Percentiles rank a stretch among this genome's conserved stretches.
phyloP scores from a whole-genome alignment of 2,113 vertebrate species.

The Desmodus rotundus region DNA sequence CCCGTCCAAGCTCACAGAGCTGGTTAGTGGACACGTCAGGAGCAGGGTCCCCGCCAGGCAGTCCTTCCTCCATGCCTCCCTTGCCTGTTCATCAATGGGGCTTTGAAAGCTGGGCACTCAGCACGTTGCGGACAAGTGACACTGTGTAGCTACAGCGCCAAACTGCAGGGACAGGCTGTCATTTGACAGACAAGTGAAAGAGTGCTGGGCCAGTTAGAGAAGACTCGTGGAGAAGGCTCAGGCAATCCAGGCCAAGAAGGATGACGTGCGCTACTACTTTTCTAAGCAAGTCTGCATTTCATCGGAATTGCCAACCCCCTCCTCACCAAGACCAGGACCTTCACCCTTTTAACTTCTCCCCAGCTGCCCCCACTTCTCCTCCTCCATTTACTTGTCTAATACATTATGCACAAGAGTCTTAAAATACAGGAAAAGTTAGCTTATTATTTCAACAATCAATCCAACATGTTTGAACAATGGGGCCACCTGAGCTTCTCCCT shows the following conservation, averaged over 20 bases:
- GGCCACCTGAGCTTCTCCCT: background rate
- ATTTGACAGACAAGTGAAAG: background rate
- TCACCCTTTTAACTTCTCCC: background rate
- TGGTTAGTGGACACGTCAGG: accelerated
- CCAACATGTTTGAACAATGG: background rate
- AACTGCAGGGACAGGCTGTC: background rate
- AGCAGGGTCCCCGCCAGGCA: accelerated
- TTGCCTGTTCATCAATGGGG: background rate
- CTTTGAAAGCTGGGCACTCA: background rate
- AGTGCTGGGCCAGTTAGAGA: background rate
- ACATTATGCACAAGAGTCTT: background rate
- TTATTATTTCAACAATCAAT: background rate
- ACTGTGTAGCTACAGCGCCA: background rate
- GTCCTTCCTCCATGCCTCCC: background rate
- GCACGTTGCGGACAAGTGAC: background rate
- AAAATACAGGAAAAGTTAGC: background rate
- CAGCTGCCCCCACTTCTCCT: background rate
- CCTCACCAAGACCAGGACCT: background rate
- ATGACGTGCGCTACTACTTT: background rate
- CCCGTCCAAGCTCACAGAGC: background rate
- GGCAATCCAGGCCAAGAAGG: background rate
- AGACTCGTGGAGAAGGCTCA: background rate
- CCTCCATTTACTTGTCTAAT: background rate
- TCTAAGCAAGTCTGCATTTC: background rate
- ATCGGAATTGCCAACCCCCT: background rate